Evolutionary conservation across 1,140 invertebrate genomes (phyloP).

Genomic region (Oncopodura yosiiana): DNA sequence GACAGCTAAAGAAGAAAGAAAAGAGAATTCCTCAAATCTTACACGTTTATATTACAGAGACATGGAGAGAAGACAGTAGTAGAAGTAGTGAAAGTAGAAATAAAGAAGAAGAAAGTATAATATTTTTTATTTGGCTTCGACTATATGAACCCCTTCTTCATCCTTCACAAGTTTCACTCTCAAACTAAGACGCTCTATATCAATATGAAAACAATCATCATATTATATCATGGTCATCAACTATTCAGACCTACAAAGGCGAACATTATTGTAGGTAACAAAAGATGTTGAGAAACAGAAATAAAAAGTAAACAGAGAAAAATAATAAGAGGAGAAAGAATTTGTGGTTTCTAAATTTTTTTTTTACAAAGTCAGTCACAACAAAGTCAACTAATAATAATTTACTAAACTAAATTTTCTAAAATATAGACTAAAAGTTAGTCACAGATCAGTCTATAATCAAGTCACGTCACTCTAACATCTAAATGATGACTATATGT

Average conservation of each 20-base stretch:
- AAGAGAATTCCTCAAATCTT: too few relatives aligned
- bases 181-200: slow-evolving; percentile 24
- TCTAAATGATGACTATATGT: too few relatives aligned
- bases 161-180: slow-evolving; percentile 26
- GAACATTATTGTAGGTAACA: not conserved
- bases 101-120: too few relatives aligned
- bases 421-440: not conserved
- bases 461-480: too few relatives aligned
- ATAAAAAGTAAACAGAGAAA: slow-evolving; percentile 21
- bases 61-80: too few relatives aligned
- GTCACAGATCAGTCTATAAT: too few relatives aligned
- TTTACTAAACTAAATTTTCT: slow-evolving; percentile 3
- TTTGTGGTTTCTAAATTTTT: too few relatives aligned
- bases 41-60: too few relatives aligned
- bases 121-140: slow-evolving; percentile 26
- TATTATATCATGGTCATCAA: slow-evolving; percentile 4
- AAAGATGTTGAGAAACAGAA: slow-evolving; percentile 10
- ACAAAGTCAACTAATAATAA: too few relatives aligned
- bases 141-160: slow-evolving; percentile 23
- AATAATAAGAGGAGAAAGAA: slow-evolving; percentile 16
- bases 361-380: too few relatives aligned
- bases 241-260: not conserved
- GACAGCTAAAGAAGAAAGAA: too few relatives aligned
- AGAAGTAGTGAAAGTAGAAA: too few relatives aligned
- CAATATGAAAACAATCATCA: not conserved